A percentile compares a stretch with the other conserved stretches of the same genome.
Evolutionary conservation across 92 coral and sea anemone genomes (phyloP).

Genomic region (Desmophyllum pertusum): DNA sequence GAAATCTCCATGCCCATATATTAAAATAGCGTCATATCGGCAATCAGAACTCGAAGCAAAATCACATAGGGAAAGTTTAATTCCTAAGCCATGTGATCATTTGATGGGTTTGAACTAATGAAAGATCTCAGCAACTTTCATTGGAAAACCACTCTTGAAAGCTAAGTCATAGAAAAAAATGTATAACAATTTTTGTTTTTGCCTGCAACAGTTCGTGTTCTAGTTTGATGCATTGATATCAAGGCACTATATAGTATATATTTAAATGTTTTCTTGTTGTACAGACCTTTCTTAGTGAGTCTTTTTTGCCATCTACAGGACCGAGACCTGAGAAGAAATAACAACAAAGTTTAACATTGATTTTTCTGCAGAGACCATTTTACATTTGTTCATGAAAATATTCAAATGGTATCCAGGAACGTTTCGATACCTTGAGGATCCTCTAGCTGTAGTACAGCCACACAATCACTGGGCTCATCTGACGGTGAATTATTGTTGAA

Average conservation of each 20-base stretch:
- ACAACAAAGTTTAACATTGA: neutral
- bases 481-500: conserved; percentile 29
- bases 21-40: too few relatives aligned
- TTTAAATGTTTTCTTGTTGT: neutral
- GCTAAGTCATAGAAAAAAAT: too few relatives aligned
- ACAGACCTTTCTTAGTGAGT: conserved; percentile 51
- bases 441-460: conserved; percentile 79
- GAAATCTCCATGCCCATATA: too few relatives aligned
- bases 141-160: neutral
- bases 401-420: neutral
- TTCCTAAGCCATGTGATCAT: too few relatives aligned
- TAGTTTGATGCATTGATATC: neutral
- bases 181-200: too few relatives aligned
- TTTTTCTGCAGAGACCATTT: neutral
- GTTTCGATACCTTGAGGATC: conserved; percentile 61
- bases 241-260: neutral
- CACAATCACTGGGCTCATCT: conserved; percentile 64
- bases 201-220: too few relatives aligned
- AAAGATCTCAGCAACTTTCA: neutral
- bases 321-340: conserved; percentile 13
- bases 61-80: too few relatives aligned
- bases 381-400: neutral
- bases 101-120: too few relatives aligned
- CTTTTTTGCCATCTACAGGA: conserved; percentile 34
- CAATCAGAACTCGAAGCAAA: too few relatives aligned